Percentiles rank a stretch among this genome's conserved stretches.
phyloP scores from a whole-genome alignment of 2,888 invertebrate species.

The Eristalinus sepulchralis region DNA sequence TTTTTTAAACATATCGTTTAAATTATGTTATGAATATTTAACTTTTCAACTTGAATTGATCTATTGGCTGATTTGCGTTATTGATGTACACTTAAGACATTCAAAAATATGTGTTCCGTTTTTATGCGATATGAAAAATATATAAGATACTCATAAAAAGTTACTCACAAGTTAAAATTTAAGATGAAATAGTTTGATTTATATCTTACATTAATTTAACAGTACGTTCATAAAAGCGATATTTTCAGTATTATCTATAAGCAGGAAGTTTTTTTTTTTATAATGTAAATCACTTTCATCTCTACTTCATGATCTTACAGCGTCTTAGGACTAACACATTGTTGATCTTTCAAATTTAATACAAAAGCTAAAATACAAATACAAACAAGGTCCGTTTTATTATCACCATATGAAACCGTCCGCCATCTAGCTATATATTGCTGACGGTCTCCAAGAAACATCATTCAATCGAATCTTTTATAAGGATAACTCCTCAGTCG shows the following conservation, averaged over 20 bases:
- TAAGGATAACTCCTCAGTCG: conserved; percentile 80
- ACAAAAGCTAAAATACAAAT: conserved; percentile 6
- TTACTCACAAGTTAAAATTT: background rate
- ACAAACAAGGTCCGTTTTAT: conserved; percentile 40
- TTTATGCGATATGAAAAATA: conserved; percentile 59
- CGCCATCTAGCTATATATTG: background rate
- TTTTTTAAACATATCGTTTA: background rate
- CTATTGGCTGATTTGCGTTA: background rate
- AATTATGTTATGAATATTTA: background rate
- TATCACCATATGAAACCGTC: conserved; percentile 66
- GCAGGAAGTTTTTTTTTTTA: background rate
- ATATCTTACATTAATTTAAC: background rate
- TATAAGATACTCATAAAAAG: conserved; percentile 12
- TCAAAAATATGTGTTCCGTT: conserved; percentile 35
- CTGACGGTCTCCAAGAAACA: conserved; percentile 40
- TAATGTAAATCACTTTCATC: background rate
- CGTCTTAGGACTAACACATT: background rate
- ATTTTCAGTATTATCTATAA: background rate
- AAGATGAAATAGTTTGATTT: background rate
- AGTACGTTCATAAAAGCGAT: background rate
- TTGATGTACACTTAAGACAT: conserved; percentile 21
- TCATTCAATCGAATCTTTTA: background rate
- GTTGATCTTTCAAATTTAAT: background rate
- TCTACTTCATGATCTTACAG: background rate
- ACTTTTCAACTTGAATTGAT: background rate